A percentile compares a stretch with the other conserved stretches of the same genome.
These are phyloP conservation scores for Cyclopterus lumpus DNA, from an alignment of 2,797 vertebrate species.

Conservation along the genomic window DNA sequence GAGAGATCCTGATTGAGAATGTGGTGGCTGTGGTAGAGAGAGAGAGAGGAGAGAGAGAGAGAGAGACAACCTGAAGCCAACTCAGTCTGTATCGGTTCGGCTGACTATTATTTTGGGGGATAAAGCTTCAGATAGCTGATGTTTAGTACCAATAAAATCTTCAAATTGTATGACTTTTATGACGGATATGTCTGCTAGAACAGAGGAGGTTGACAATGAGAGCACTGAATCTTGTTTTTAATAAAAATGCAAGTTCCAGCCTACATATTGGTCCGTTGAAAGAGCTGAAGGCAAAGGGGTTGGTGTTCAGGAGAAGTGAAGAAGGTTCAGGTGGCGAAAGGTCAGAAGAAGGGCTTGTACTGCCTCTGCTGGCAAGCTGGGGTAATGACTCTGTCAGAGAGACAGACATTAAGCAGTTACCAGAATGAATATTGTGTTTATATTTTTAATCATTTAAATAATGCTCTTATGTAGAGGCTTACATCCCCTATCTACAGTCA, in stretches of 20 bases:
- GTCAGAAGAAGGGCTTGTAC: conserved; percentile 6
- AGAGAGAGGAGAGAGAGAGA: background rate
- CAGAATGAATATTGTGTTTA: conserved; percentile 8
- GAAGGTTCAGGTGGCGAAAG: conserved; percentile 4
- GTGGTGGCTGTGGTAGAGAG: too few relatives aligned
- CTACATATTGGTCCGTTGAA: background rate
- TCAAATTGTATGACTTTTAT: background rate
- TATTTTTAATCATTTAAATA: conserved; percentile 4
- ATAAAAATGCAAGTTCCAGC: conserved; percentile 2
- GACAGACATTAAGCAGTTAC: conserved; percentile 41
- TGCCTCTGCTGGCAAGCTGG: conserved; percentile 17
- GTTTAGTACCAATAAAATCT: background rate
- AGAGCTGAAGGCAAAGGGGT: background rate
- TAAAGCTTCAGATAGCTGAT: background rate
- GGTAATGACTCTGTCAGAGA: conserved; percentile 50
- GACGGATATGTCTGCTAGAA: background rate
- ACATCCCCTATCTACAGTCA: background rate
- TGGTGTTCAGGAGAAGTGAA: background rate
- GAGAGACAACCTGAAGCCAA: too few relatives aligned
- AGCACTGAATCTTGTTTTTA: background rate
- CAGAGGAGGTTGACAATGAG: background rate
- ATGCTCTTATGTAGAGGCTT: background rate
- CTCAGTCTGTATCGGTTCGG: background rate
- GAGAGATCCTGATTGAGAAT: too few relatives aligned
- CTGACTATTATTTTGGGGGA: background rate